A percentile compares a stretch with the other conserved stretches of the same genome.
Evolutionary conservation across 2,888 invertebrate species (phyloP).

Genomic region (Nomada ruficornis): DNA sequence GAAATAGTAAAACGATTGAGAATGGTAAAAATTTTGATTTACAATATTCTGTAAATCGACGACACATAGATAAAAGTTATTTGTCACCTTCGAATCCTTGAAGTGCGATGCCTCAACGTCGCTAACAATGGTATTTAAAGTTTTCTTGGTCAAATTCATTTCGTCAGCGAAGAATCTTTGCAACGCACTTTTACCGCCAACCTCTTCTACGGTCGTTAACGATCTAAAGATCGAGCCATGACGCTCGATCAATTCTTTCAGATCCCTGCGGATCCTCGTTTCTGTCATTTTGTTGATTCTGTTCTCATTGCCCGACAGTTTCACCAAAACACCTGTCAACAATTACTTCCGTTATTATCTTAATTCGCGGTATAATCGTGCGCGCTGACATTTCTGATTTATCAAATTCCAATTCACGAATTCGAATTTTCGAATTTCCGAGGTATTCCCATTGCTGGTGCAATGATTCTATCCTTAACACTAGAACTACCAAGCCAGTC

Average conservation of each 20-base stretch:
- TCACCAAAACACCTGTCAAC: conserved; percentile 51
- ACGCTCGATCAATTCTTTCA: conserved; percentile 72
- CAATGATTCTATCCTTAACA: too few species aligned
- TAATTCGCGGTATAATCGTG: too few species aligned
- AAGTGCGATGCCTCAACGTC: conserved; percentile 83
- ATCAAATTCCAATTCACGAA: not conserved
- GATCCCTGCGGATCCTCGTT: conserved; percentile 70
- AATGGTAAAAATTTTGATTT: not conserved
- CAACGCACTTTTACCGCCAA: conserved; percentile 83
- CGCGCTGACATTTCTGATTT: too few species aligned
- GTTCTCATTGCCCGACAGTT: conserved; percentile 36
- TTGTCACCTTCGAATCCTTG: conserved; percentile 85
- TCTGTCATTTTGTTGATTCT: conserved; percentile 53
- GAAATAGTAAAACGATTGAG: too few species aligned
- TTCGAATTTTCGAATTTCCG: too few species aligned
- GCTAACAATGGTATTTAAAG: conserved; percentile 87
- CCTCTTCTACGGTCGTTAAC: not conserved
- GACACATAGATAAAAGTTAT: not conserved
- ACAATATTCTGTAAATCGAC: too few species aligned
- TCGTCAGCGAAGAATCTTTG: conserved; percentile 88
- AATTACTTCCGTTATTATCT: not conserved
- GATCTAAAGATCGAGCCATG: conserved; percentile 37
- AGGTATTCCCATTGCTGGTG: too few species aligned
- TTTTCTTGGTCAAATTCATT: conserved; percentile 85
- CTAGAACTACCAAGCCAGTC: too few species aligned